phyloP scores from a whole-genome alignment of 2,888 invertebrate genomes.

The Frankliniella intonsa region DNA sequence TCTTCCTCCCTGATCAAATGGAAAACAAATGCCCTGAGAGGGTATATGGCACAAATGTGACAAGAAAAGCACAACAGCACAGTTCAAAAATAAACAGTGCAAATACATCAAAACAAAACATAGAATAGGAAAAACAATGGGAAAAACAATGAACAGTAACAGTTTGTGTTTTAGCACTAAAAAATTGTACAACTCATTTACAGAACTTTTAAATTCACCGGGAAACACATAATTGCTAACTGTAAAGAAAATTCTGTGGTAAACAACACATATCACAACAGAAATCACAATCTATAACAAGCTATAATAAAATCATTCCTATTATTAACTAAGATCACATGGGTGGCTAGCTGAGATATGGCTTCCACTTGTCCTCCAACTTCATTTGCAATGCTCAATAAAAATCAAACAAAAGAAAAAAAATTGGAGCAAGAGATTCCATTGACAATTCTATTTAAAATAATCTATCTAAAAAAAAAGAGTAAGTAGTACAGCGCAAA shows the following conservation, averaged over 20 bases:
- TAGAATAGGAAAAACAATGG: not conserved
- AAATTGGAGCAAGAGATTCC: not conserved
- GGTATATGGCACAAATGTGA: not conserved
- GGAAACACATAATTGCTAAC: not conserved
- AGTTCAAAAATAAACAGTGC: not conserved
- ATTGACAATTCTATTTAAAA: too few relatives aligned
- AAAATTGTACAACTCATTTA: not conserved
- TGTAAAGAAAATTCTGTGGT: not conserved
- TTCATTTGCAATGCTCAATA: constrained; percentile 2
- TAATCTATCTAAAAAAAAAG: not conserved
- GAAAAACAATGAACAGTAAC: constrained; percentile 20
- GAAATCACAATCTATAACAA: constrained; percentile 25
- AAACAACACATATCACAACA: constrained; percentile 23
- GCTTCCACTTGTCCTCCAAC: constrained; percentile 5
- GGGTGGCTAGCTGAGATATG: constrained; percentile 22
- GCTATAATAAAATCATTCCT: constrained; percentile 25
- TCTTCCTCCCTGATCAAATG: too few relatives aligned
- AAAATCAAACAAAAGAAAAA: not conserved
- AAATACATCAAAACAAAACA: not conserved
- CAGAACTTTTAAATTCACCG: not conserved
- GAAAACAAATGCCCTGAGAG: not conserved
- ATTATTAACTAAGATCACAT: constrained; percentile 19
- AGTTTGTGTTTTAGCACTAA: not conserved
- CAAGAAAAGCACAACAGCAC: not conserved
- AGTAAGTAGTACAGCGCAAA: not conserved